A percentile compares a stretch with the other conserved stretches of the same genome.
Evolutionary conservation across 2,888 invertebrate species (phyloP).

Genomic region (Lutraria lutraria): DNA sequence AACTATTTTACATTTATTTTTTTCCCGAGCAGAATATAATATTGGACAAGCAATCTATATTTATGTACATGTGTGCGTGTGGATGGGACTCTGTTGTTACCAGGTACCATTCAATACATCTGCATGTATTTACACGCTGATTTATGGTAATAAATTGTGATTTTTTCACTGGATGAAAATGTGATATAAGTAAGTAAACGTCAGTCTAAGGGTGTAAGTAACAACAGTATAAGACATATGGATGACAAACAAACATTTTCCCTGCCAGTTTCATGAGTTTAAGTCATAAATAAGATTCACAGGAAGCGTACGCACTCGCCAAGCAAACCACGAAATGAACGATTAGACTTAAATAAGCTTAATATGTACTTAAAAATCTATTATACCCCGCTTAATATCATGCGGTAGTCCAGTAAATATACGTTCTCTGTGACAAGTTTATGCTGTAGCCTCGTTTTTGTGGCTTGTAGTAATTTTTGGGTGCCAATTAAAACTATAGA

Average conservation of each 20-base stretch:
- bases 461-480: not conserved
- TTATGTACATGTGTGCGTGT: no score
- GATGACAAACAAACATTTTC: not conserved
- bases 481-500: slow-evolving; percentile 37
- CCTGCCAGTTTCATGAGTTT: slow-evolving; percentile 6
- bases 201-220: no score
- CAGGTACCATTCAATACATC: no score
- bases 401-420: slow-evolving; percentile 32
- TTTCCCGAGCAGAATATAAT: no score
- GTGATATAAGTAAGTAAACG: no score
- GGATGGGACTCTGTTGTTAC: no score
- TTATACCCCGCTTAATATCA: slow-evolving; percentile 10
- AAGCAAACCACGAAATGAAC: not conserved
- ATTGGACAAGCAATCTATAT: no score
- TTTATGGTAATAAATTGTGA: no score
- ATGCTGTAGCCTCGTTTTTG: not conserved
- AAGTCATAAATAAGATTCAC: not conserved
- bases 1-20: no score
- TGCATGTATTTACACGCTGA: no score
- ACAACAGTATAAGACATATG: no score
- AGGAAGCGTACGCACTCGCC: not conserved
- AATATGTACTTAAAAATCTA: slow-evolving; percentile 38
- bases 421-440: not conserved
- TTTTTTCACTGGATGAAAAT: no score
- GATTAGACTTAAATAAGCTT: not conserved